A percentile compares a stretch with the other conserved stretches of the same genome.
phyloP scores from a whole-genome alignment of 2,888 invertebrate species.

The Diadegma fenestrale region DNA sequence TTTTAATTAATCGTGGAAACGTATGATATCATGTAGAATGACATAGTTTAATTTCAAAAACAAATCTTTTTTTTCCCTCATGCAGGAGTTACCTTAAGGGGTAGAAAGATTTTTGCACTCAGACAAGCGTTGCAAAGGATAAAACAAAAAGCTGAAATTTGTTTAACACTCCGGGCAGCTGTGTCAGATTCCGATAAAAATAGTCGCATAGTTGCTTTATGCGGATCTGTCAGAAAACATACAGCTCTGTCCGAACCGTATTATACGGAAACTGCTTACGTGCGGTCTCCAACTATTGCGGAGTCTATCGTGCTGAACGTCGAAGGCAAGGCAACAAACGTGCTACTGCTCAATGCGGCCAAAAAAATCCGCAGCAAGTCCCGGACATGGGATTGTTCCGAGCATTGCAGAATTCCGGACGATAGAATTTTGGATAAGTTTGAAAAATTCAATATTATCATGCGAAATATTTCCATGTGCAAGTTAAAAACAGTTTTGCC shows the following conservation, averaged over 20 bases:
- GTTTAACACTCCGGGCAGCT: background rate
- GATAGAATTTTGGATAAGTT: background rate
- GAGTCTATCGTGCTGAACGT: background rate
- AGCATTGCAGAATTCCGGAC: background rate
- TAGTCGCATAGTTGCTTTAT: no score
- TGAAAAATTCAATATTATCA: background rate
- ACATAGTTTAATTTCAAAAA: background rate
- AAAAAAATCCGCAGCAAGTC: background rate
- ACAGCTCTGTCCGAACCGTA: background rate
- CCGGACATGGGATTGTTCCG: background rate
- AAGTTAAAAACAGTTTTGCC: background rate
- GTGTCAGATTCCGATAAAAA: no score
- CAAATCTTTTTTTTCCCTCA: background rate
- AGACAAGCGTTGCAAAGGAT: background rate
- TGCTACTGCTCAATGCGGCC: background rate
- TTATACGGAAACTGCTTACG: background rate
- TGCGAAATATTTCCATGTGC: background rate
- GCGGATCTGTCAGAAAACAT: background rate
- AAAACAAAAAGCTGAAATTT: background rate
- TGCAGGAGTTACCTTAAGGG: background rate
- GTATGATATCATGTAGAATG: background rate
- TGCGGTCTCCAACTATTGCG: background rate
- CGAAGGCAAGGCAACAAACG: background rate
- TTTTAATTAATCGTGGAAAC: slow-evolving; percentile 6
- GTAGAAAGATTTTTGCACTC: background rate